These are phyloP conservation scores for Sebastes jordani DNA, from an alignment of 2,797 vertebrate genomes.

Conservation along the genomic window DNA sequence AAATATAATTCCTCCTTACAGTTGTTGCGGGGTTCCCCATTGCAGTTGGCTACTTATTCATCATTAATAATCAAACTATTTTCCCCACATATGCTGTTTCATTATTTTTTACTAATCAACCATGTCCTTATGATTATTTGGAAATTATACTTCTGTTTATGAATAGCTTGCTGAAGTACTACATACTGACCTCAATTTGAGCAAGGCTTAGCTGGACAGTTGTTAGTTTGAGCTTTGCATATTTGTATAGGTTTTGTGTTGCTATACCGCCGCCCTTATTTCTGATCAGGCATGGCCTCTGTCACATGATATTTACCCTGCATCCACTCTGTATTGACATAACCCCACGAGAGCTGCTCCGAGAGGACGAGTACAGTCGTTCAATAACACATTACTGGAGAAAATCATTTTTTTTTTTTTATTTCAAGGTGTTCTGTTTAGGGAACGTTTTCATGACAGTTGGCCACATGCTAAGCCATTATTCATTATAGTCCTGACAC, in stretches of 20 bases:
- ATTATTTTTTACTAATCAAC: background rate
- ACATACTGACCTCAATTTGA: background rate
- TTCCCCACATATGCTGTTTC: background rate
- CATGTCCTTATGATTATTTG: background rate
- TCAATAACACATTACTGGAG: slow-evolving; percentile 52
- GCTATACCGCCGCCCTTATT: slow-evolving; percentile 45
- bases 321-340: slow-evolving; percentile 68
- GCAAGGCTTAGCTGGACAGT: background rate
- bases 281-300: slow-evolving; percentile 26
- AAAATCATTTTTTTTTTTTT: slow-evolving; percentile 11
- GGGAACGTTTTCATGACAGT: background rate
- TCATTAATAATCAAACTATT: background rate
- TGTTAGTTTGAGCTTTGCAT: slow-evolving; percentile 20
- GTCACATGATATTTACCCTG: slow-evolving; percentile 73
- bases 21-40: background rate
- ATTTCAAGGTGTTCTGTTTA: slow-evolving; percentile 22
- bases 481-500: background rate
- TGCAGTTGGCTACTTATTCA: background rate
- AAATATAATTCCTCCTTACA: background rate
- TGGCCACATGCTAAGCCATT: background rate
- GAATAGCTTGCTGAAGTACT: background rate
- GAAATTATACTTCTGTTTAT: background rate
- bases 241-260: slow-evolving; percentile 51
- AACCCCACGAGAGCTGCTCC: slow-evolving; percentile 47
- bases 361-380: slow-evolving; percentile 20